phyloP scores from a whole-genome alignment of 1,140 invertebrate species.

The Orchestia grillus region DNA sequence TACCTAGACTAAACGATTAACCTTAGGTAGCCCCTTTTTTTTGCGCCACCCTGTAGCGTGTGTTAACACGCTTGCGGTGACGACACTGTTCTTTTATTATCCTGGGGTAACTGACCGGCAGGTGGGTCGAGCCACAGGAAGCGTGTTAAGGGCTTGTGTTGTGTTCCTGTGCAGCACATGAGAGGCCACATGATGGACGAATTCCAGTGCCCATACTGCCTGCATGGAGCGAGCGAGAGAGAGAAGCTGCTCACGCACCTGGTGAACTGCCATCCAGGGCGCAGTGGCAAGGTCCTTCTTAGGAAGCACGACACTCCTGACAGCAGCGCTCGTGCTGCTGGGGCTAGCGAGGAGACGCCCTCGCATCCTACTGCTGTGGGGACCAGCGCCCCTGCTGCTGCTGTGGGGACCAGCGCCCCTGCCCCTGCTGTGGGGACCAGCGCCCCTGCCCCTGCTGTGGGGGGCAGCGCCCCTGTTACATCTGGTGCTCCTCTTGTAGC shows the following conservation, averaged over 20 bases:
- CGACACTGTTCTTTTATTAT: too few species aligned
- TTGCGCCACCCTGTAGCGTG: too few species aligned
- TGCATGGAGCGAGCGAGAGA: constrained; percentile 71
- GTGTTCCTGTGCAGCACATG: constrained; percentile 70
- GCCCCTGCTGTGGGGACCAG: background rate
- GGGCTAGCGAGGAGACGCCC: background rate
- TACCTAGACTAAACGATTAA: too few species aligned
- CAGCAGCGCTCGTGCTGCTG: constrained; percentile 21
- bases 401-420: background rate
- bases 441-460: background rate
- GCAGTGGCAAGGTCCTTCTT: constrained; percentile 72
- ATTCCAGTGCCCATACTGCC: constrained; percentile 74
- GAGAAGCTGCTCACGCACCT: constrained; percentile 73
- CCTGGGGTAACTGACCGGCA: too few species aligned
- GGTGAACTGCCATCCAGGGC: constrained; percentile 72
- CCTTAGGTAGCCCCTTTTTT: too few species aligned
- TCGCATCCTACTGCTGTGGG: background rate
- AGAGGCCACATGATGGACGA: constrained; percentile 72
- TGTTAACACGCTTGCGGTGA: too few species aligned
- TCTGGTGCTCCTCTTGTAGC: background rate
- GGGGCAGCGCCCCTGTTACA: background rate
- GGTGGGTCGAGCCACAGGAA: too few species aligned
- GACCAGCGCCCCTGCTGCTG: background rate
- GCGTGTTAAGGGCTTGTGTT: too few species aligned
- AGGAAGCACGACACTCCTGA: constrained; percentile 67